Evolutionary conservation across 2,888 invertebrate species (phyloP).

Genomic region (Eristalinus aeneus): DNA sequence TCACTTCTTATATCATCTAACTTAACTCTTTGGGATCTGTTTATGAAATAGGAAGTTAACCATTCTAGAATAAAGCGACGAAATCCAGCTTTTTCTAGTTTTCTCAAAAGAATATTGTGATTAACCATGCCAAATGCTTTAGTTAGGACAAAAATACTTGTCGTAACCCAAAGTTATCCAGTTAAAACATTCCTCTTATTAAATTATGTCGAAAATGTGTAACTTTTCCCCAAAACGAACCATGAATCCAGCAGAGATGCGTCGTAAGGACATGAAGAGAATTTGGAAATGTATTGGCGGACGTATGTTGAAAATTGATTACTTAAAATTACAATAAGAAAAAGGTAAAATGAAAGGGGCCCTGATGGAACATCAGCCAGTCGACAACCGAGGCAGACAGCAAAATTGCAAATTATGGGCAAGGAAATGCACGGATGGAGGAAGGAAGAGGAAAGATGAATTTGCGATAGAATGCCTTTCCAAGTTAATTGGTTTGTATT

Average conservation of each 20-base stretch:
- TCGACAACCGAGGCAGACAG: neutral
- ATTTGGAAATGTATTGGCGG: slow-evolving; percentile 46
- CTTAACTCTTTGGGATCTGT: too few relatives aligned
- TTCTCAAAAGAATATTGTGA: too few relatives aligned
- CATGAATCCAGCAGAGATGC: slow-evolving; percentile 24
- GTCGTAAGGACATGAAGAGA: neutral
- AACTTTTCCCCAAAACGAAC: neutral
- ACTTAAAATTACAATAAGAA: slow-evolving; percentile 22
- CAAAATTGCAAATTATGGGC: neutral
- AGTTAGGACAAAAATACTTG: too few relatives aligned
- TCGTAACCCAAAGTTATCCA: slow-evolving; percentile 14
- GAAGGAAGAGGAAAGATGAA: neutral
- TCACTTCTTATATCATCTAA: too few relatives aligned
- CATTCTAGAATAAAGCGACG: too few relatives aligned
- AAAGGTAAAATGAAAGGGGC: neutral
- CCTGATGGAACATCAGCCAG: neutral
- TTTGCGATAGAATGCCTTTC: slow-evolving; percentile 5
- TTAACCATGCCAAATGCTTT: too few relatives aligned
- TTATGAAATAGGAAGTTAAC: too few relatives aligned
- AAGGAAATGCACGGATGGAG: neutral
- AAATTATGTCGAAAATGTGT: slow-evolving; percentile 22
- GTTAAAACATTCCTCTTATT: slow-evolving; percentile 25
- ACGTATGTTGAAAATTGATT: slow-evolving; percentile 62
- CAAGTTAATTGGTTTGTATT: neutral
- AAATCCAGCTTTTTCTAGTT: too few relatives aligned